Evolutionary conservation across 1,140 invertebrate species (phyloP).

Genomic region (Centruroides sculpturatus): DNA sequence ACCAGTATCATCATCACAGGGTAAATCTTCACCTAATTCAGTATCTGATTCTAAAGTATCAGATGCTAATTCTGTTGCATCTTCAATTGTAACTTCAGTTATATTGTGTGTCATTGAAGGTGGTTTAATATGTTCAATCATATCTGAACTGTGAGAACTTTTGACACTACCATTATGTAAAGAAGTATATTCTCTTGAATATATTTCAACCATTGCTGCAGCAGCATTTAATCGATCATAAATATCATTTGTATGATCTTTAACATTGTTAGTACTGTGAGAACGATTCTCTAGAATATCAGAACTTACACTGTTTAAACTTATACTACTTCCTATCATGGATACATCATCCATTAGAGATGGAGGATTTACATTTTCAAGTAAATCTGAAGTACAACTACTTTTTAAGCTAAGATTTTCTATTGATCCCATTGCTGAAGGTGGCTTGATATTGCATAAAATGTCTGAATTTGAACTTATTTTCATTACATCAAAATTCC

Average conservation of each 20-base stretch:
- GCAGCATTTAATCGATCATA: constrained; percentile 19
- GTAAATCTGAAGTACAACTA: constrained; percentile 41
- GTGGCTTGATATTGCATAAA: not conserved
- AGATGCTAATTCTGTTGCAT: constrained; percentile 27
- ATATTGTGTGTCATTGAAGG: constrained; percentile 43
- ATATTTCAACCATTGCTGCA: constrained; percentile 19
- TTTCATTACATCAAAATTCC: not conserved
- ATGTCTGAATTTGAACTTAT: not conserved
- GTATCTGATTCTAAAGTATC: constrained; percentile 42
- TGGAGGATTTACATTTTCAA: constrained; percentile 60
- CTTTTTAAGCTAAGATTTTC: constrained; percentile 41
- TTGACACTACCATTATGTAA: constrained; percentile 22
- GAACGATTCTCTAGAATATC: constrained; percentile 33
- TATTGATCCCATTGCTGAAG: constrained; percentile 15
- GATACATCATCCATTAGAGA: constrained; percentile 41
- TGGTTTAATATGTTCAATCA: constrained; percentile 42
- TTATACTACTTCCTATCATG: constrained; percentile 34
- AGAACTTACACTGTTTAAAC: constrained; percentile 55
- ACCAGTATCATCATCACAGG: constrained; percentile 16
- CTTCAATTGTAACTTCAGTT: constrained; percentile 40
- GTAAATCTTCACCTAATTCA: constrained; percentile 23
- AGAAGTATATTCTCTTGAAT: constrained; percentile 17
- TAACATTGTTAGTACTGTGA: not conserved
- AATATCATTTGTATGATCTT: constrained; percentile 6
- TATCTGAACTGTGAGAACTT: constrained; percentile 28